Conservation (phyloP, 2,113 vertebrate species). For the Oenanthe melanoleuca region DNA sequence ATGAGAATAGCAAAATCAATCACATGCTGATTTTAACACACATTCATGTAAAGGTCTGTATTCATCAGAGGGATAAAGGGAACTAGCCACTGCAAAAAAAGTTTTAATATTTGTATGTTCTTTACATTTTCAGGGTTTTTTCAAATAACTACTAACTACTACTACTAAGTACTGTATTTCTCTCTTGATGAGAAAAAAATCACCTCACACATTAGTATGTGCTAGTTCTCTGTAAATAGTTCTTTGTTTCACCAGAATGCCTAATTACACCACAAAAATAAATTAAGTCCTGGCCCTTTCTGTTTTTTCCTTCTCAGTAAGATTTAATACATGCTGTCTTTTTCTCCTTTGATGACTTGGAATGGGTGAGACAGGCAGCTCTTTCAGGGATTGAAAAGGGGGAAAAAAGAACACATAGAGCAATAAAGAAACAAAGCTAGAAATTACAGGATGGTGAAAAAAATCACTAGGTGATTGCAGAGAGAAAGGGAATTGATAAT, state of each 20-base stretch:
- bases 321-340: background rate
- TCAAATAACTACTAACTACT: background rate
- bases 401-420: background rate
- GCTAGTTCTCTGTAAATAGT: background rate
- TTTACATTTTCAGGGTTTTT: background rate
- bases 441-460: background rate
- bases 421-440: conserved; percentile 17
- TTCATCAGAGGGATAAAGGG: background rate
- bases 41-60: background rate
- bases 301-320: background rate
- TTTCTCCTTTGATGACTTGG: background rate
- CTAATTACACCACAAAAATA: background rate
- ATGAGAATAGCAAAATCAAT: background rate
- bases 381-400: background rate
- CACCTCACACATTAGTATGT: background rate
- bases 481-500: background rate
- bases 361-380: background rate
- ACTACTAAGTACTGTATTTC: background rate
- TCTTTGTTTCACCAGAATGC: background rate
- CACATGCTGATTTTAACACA: background rate
- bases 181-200: background rate
- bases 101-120: background rate
- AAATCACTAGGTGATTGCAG: background rate
- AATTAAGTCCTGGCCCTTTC: background rate
- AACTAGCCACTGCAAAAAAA: background rate